A percentile compares a stretch with the other conserved stretches of the same genome.
phyloP scores from a whole-genome alignment of 1,140 invertebrate species.

The Ooceraea biroi region DNA sequence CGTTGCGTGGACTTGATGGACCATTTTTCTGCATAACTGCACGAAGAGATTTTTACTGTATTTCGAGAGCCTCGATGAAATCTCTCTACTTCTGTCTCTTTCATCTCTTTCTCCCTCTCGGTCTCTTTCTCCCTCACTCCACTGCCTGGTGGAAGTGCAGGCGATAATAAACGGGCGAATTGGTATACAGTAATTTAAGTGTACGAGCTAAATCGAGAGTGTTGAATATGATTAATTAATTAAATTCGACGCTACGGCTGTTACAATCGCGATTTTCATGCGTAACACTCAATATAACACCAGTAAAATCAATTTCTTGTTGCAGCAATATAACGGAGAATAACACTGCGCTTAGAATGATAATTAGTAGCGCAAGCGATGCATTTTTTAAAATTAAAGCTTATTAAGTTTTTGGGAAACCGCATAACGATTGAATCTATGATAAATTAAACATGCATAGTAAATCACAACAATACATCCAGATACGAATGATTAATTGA shows the following conservation, averaged over 20 bases:
- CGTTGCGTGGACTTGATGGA: slow-evolving; percentile 41
- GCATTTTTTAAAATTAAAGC: neutral
- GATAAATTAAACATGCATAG: neutral
- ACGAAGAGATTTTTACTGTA: slow-evolving; percentile 21
- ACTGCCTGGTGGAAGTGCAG: neutral
- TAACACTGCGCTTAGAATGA: neutral
- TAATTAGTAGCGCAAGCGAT: no score
- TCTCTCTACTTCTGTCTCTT: neutral
- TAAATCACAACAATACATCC: neutral
- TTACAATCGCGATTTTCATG: slow-evolving; percentile 28
- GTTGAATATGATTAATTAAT: slow-evolving; percentile 46
- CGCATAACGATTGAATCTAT: neutral
- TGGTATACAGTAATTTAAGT: slow-evolving; percentile 27
- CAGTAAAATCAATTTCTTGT: neutral
- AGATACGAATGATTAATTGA: no score
- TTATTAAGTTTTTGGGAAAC: neutral
- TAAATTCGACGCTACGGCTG: neutral
- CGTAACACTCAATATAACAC: neutral
- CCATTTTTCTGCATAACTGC: slow-evolving; percentile 49
- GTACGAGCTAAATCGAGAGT: slow-evolving; percentile 30
- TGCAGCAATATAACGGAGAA: neutral
- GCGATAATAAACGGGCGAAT: slow-evolving; percentile 39
- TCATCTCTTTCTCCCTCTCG: neutral
- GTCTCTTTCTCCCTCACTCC: neutral
- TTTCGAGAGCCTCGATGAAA: slow-evolving; percentile 22